phyloP scores from a whole-genome alignment of 2,888 invertebrate genomes.

The Dermolepida albohirtum region DNA sequence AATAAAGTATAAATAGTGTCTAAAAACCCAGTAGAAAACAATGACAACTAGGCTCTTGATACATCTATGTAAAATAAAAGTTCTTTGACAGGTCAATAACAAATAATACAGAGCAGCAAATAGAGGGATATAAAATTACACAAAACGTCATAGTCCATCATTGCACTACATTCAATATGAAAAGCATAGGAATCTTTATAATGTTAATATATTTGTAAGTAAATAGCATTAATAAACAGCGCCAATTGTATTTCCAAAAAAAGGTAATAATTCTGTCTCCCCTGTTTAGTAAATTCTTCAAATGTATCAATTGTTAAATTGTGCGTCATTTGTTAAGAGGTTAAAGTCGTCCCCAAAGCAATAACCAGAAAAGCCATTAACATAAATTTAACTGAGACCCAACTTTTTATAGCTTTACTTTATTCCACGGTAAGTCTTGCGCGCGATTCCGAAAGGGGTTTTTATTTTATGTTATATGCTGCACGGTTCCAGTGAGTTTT shows the following conservation, averaged over 20 bases:
- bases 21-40: no score
- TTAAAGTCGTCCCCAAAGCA: conserved; percentile 39
- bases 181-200: no score
- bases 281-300: conserved; percentile 15
- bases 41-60: no score
- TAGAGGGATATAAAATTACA: no score
- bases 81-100: no score
- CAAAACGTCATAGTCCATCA: no score
- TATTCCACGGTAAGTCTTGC: conserved; percentile 54
- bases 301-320: conserved; percentile 32
- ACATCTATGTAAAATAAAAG: no score
- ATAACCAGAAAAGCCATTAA: conserved; percentile 56
- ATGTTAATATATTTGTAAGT: no score
- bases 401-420: conserved; percentile 58
- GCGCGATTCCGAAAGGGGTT: conserved; percentile 52
- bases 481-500: conserved; percentile 51
- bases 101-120: no score
- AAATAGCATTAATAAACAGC: no score
- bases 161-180: no score
- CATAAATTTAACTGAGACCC: conserved; percentile 57
- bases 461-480: conserved; percentile 53
- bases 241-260: neutral
- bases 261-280: neutral
- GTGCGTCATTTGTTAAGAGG: conserved; percentile 30
- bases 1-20: no score